Conservation (phyloP, 2,797 vertebrate genomes). For the Monodelphis domestica region DNA sequence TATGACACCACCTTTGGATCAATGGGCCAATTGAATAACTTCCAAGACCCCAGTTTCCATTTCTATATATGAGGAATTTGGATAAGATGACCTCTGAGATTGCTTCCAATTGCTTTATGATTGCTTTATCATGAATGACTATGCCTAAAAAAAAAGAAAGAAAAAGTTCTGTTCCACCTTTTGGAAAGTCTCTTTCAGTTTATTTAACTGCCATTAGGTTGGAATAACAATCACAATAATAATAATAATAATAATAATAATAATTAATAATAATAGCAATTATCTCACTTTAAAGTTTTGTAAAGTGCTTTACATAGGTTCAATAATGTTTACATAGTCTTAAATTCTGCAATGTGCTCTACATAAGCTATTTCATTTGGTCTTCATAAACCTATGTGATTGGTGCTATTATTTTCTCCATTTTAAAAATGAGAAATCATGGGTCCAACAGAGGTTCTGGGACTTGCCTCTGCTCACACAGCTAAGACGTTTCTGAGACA, state of each 20-base stretch:
- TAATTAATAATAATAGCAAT: not conserved
- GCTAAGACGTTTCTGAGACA: not conserved
- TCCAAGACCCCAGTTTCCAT: not conserved
- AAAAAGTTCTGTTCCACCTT: not conserved
- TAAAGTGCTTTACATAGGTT: not conserved
- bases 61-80: not conserved
- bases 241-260: not conserved
- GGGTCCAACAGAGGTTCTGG: not conserved
- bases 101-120: not conserved
- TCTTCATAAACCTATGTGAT: not conserved
- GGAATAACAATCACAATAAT: not conserved
- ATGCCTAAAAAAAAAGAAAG: not conserved
- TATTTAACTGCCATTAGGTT: not conserved
- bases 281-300: not conserved
- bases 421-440: not conserved
- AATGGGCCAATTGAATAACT: slow-evolving; percentile 14
- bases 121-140: not conserved
- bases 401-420: not conserved
- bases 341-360: not conserved
- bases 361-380: too few relatives aligned
- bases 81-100: not conserved
- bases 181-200: not conserved
- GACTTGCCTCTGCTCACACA: not conserved
- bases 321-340: not conserved
- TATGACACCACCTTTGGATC: not conserved